Evolutionary conservation across 2,888 invertebrate species (phyloP).

Genomic region (Drosophila yooni): DNA sequence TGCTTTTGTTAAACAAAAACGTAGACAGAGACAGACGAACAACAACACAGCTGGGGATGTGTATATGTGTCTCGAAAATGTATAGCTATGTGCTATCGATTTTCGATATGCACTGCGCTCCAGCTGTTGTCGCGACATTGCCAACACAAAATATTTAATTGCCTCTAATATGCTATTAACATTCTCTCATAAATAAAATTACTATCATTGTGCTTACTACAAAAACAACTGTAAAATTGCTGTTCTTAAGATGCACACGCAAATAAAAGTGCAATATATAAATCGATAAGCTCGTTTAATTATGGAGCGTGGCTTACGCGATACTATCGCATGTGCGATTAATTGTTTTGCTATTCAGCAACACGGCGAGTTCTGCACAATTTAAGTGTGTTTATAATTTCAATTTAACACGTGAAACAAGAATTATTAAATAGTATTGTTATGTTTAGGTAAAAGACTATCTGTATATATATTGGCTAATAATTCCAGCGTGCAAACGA

Average conservation of each 20-base stretch:
- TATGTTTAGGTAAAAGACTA: background rate
- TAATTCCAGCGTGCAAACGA: conserved; percentile 4
- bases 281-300: background rate
- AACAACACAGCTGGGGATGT: conserved; percentile 67
- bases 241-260: background rate
- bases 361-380: background rate
- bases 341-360: conserved; percentile 7
- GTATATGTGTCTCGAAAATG: conserved; percentile 25
- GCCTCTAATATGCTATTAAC: background rate
- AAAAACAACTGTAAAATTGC: background rate
- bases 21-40: conserved; percentile 68
- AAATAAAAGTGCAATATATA: background rate
- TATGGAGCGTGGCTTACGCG: background rate
- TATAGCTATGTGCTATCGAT: conserved; percentile 24
- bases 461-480: background rate
- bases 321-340: conserved; percentile 10
- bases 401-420: background rate
- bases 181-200: background rate
- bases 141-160: conserved; percentile 26
- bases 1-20: conserved; percentile 70
- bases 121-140: conserved; percentile 42
- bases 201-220: background rate
- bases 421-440: background rate
- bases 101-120: conserved; percentile 21
- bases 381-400: conserved; percentile 1